Base-by-base conservation (phyloP, 2,888 invertebrate genomes). In the Drosophila niveifrons region DNA sequence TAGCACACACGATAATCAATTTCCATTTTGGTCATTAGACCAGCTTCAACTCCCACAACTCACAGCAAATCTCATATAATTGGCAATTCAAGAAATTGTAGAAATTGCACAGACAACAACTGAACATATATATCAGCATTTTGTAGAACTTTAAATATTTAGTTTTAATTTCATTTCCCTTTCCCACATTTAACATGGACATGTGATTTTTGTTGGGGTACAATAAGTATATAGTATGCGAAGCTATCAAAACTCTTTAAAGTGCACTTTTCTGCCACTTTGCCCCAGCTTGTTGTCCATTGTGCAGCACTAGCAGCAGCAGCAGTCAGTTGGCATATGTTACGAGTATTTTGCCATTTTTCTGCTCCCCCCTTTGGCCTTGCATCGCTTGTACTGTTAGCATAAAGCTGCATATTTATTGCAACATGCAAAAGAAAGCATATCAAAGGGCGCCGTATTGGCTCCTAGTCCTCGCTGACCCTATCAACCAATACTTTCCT, bases 321-420 rank as follows among this genome's bases (percentile, higher is more conserved):
- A 57, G 51, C 73, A 73, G 74, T 78, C 61, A 51, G 59, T 78
- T 75, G 69, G 79, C 75, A 75, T 75, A 79, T 75, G 75, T 75
- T 75, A 61, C 75, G 53, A 64, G 75, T 52, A 72, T 36, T 23
- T 17, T 3, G 31, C 13, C n/a, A 10, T 28, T 44, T 51, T 31
- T 23, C 18, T 15, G 7, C n/a, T 6, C 2, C 13, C 39, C 23
- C 48, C 34, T 9, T 15, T n/a, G 41, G 28, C 17, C 34, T 23
- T 13, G 28, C 13, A 11, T n/a, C 4, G n/a, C 47, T 39, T 17
- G 15, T 48, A 47, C 46, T 66, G 39, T 44, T 68, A 53, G 76
- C 75, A 89, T 90, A 87, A 86, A 86, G 87, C 75, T 88, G 89
- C 87, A 88, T 90, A 90, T 86, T 86, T 86, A 86, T 86, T 88